Evolutionary conservation across 2,888 invertebrate genomes (phyloP), one percentile per base, ranked within the genome.

Genomic region (Pachliopta kotzebuea): DNA sequence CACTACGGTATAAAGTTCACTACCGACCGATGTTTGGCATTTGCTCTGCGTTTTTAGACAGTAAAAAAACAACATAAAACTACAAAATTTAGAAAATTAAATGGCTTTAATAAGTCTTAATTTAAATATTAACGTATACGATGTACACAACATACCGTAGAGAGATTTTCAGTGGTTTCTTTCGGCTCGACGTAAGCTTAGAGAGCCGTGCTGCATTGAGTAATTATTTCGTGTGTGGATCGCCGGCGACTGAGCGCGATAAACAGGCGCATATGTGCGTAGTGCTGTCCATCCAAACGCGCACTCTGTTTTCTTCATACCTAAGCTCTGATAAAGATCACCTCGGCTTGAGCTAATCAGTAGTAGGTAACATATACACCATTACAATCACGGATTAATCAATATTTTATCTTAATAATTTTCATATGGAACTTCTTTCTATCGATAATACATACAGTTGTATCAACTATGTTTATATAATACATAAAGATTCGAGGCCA

Each of bases 1-100:
- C 82, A 75, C 76, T 72, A 76, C 76, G 82, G 88, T 86, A 73
- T 89, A 89, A 88, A 90, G 90, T 89, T 89, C 89, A 89, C 73
- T 77, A 78, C 21, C 14, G 56, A 56, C 45, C 11, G 56, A 56
- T 52, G 56, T 64, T 63, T 64, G 64, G 63, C 55, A 37, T 37
- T 37, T 14, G 37, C 37, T 1, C 60, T 60, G 60, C 56, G 24
- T 64, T 60, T 60, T 56, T 42, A 37, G 37, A 37, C 37, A 11
- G 37, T 11, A 17, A 11, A 14, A 11, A n/a, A n/a, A n/a, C n/a
- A n/a, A n/a, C n/a, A n/a, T n/a, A n/a, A n/a, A n/a, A n/a, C n/a
- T n/a, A n/a, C n/a, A n/a, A n/a, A n/a, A n/a, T n/a, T n/a, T n/a
- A n/a, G n/a, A n/a, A n/a, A n/a, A n/a, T n/a, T n/a, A n/a, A n/a